Evolutionary conservation across 2,797 vertebrate species (phyloP).

Genomic region (Austrolebias charrua): DNA sequence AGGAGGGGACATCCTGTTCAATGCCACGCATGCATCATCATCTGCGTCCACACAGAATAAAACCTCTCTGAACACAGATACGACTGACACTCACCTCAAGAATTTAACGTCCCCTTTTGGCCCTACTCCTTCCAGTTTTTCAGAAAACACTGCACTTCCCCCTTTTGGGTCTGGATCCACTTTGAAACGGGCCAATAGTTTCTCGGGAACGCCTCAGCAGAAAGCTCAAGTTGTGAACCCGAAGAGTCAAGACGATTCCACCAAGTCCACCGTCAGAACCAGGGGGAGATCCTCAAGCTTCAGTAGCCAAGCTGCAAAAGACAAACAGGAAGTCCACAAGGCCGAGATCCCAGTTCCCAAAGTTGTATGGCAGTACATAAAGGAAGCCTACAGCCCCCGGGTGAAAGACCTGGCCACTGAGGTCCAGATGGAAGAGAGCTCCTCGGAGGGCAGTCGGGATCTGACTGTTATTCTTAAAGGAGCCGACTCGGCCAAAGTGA

Average conservation of each 20-base stretch:
- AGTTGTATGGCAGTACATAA: constrained; percentile 79
- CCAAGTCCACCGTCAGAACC: constrained; percentile 15
- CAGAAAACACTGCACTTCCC: constrained; percentile 37
- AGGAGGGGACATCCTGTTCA: constrained; percentile 57
- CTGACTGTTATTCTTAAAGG: constrained; percentile 67
- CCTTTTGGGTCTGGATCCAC: constrained; percentile 37
- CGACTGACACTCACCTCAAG: constrained; percentile 16
- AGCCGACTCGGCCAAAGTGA: constrained; percentile 52
- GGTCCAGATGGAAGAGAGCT: constrained; percentile 64
- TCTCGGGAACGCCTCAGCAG: constrained; percentile 68
- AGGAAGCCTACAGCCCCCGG: constrained; percentile 58
- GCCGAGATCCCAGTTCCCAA: constrained; percentile 67
- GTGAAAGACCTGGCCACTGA: constrained; percentile 65
- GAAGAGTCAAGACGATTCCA: constrained; percentile 33
- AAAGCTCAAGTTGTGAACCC: constrained; percentile 49
- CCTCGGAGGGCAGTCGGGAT: background rate
- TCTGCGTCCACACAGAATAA: constrained; percentile 24
- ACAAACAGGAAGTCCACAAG: constrained; percentile 20
- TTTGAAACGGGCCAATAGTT: constrained; percentile 79
- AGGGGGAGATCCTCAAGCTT: constrained; percentile 63
- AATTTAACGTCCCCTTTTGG: constrained; percentile 5
- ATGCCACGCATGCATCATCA: constrained; percentile 24
- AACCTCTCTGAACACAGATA: constrained; percentile 26
- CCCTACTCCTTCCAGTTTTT: constrained; percentile 20
- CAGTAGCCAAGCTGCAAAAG: constrained; percentile 31